These are phyloP conservation scores for Drosophila kurseongensis DNA, from an alignment of 1,140 invertebrate genomes.

Conservation along the genomic window DNA sequence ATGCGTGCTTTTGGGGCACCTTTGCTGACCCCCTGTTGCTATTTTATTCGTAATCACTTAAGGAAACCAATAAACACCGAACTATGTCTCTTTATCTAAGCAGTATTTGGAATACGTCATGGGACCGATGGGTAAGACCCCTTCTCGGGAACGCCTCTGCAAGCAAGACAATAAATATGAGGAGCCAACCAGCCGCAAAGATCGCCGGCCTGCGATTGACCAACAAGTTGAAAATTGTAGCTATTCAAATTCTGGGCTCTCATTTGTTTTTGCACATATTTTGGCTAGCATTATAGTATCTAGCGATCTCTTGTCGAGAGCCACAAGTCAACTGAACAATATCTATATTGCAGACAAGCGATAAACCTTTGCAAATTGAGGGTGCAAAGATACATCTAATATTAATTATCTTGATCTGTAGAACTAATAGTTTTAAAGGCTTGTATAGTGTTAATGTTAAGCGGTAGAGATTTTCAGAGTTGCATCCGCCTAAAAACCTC, in stretches of 20 bases:
- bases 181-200: constrained; percentile 30
- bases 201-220: constrained; percentile 29
- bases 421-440: no score
- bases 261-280: not conserved
- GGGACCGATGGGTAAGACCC: not conserved
- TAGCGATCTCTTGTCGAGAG: constrained; percentile 14
- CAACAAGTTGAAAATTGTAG: constrained; percentile 47
- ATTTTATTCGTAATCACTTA: constrained; percentile 50
- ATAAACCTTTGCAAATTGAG: not conserved
- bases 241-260: constrained; percentile 1
- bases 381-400: not conserved
- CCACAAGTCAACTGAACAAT: not conserved
- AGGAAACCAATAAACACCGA: constrained; percentile 51
- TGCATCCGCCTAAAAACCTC: no score
- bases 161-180: not conserved
- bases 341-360: not conserved
- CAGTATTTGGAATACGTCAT: no score
- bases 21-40: constrained; percentile 12
- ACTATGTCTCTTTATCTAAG: not conserved
- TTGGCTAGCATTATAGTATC: constrained; percentile 17
- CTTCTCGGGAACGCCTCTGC: not conserved
- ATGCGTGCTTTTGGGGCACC: not conserved
- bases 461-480: no score
- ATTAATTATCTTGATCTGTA: no score
- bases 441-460: no score